Evolutionary conservation across 2,113 vertebrate genomes (phyloP).

Genomic region (Vanacampus margaritifer): DNA sequence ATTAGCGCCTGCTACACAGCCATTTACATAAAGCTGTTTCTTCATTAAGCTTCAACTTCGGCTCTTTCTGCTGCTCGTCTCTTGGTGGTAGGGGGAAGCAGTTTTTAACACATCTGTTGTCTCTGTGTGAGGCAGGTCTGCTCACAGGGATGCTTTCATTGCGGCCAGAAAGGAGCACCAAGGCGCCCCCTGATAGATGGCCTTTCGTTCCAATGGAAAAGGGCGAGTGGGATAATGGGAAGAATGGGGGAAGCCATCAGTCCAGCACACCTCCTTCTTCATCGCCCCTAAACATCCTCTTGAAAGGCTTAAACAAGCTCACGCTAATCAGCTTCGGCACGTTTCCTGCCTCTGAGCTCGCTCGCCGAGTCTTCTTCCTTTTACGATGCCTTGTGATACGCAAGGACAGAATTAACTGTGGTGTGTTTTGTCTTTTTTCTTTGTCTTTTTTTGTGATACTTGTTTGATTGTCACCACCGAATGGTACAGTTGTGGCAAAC

Average conservation of each 20-base stretch:
- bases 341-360: constrained; percentile 27
- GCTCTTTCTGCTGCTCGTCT: not conserved
- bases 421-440: no score
- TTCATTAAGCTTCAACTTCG: constrained; percentile 24
- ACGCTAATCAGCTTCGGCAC: constrained; percentile 52
- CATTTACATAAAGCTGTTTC: constrained; percentile 67
- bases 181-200: constrained; percentile 74
- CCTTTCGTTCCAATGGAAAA: constrained; percentile 82
- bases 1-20: constrained; percentile 36
- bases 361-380: constrained; percentile 5
- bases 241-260: constrained; percentile 69
- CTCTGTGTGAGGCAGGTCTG: constrained; percentile 71
- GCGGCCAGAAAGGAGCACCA: constrained; percentile 67
- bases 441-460: no score
- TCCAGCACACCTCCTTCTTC: constrained; percentile 47
- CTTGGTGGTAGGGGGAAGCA: constrained; percentile 38
- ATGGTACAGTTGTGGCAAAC: no score
- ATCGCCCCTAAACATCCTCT: constrained; percentile 43
- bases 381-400: not conserved
- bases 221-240: constrained; percentile 55
- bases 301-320: constrained; percentile 66
- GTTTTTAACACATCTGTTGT: constrained; percentile 82
- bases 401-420: not conserved
- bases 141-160: constrained; percentile 71
- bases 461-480: no score